These are phyloP conservation scores for Odontamblyopus rebecca DNA, from an alignment of 2,797 vertebrate genomes.

Conservation along the genomic window DNA sequence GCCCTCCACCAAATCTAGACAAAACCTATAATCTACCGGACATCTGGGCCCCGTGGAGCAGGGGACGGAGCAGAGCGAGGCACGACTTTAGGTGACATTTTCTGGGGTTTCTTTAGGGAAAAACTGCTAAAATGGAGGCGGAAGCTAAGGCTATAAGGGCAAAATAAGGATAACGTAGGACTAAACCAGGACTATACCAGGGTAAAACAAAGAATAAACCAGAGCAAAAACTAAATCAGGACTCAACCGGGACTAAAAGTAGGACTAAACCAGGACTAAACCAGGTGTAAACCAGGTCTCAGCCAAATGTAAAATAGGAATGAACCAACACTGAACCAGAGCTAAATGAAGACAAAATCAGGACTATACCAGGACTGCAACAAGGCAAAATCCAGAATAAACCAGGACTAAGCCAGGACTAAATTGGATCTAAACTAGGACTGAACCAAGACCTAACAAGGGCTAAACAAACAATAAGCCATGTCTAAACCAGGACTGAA, in stretches of 20 bases:
- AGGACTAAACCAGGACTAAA: background rate
- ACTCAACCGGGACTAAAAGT: background rate
- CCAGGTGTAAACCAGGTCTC: no score
- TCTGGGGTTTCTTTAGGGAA: constrained; percentile 15
- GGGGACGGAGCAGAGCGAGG: constrained; percentile 12
- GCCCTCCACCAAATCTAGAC: constrained; percentile 37
- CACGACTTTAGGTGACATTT: constrained; percentile 29
- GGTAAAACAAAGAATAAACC: background rate
- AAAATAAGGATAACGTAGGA: background rate
- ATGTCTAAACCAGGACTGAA: no score
- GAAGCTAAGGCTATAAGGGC: background rate
- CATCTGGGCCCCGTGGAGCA: constrained; percentile 54
- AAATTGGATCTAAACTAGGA: no score
- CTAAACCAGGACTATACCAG: background rate
- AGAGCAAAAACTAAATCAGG: background rate
- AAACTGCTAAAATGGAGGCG: background rate
- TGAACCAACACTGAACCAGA: no score
- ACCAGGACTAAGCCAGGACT: no score
- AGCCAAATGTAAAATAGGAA: no score
- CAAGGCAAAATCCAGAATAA: no score
- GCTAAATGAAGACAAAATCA: no score
- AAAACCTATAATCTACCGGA: constrained; percentile 56
- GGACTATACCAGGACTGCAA: no score
- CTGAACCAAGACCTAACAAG: no score
- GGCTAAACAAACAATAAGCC: no score